Conservation (phyloP, 2,797 vertebrate species). For the Schizothorax lantsangensis region DNA sequence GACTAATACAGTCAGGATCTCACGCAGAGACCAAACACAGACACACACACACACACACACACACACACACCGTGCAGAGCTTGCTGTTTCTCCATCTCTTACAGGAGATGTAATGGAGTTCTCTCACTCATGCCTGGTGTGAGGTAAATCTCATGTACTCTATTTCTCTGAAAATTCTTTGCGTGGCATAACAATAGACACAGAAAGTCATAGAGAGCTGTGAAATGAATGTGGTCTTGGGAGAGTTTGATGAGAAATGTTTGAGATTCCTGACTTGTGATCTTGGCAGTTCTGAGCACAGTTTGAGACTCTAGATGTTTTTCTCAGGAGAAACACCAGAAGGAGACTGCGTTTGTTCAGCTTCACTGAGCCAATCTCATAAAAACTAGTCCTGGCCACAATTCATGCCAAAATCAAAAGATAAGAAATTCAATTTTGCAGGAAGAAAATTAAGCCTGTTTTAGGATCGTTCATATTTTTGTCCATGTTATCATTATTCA, state of each 20-base stretch:
- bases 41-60: background rate
- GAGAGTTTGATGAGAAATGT: background rate
- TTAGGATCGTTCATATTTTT: background rate
- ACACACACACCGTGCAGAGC: background rate
- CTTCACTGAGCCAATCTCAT: background rate
- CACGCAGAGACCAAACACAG: background rate
- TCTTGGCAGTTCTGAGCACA: background rate
- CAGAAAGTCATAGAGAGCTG: background rate
- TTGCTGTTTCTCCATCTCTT: slow-evolving; percentile 3
- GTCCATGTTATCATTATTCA: background rate
- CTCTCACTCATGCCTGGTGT: background rate
- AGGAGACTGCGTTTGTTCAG: background rate
- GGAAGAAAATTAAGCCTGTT: background rate
- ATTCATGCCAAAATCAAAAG: background rate
- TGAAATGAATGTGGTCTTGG: background rate
- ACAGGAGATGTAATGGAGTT: background rate
- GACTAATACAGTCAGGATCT: slow-evolving; percentile 17
- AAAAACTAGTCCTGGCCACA: background rate
- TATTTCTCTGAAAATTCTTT: background rate
- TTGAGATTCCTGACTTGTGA: background rate
- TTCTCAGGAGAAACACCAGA: background rate
- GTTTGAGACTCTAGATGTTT: background rate
- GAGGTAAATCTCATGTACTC: background rate
- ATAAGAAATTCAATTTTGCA: background rate
- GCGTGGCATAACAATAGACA: background rate